Evolutionary conservation across 2,888 invertebrate genomes (phyloP), one percentile per base, ranked within the genome.

Genomic region (Thymelicus sylvestris): DNA sequence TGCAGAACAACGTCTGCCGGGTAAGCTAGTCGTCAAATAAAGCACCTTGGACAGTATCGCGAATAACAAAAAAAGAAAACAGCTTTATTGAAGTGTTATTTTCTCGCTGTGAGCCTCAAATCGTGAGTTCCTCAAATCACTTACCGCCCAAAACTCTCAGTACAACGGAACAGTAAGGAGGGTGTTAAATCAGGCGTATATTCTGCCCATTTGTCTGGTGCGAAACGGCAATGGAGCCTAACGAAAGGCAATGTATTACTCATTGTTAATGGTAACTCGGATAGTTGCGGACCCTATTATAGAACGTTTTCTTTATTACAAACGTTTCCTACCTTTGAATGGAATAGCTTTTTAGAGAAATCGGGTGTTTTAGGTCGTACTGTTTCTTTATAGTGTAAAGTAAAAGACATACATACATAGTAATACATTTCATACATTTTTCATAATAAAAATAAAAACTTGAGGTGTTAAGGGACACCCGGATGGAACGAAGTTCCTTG

Each of bases 161-260:
- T 68, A 12, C 13, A 47, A 19, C 62, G 24, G 48, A 50, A 10
- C 31, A 55, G 6, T 1, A 13, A 19, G 38, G 50, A 61, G 65
- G 59, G 59, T 70, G 76, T 75, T 77, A 78, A 78, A 79, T 79
- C 78, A 75, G 72, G 79, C 81, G 81, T 81, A 78, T 76, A 74
- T 77, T 74, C 71, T 66, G 74, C 67, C 79, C 81, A 84, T 85
- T 81, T 78, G 78, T 85, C 84, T 74, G 74, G 67, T 72, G 76
- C 74, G 74, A 81, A 80, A 78, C 76, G 81, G 79, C 80, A 82
- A 82, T 83, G 80, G 80, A 77, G 77, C 82, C 76, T 80, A 77
- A 81, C 82, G 78, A 78, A 73, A 74, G 75, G 76, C 78, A 73
- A 79, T 81, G 75, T 73, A 80, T 81, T 78, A 82, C 80, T 74